Evolutionary conservation across 2,888 invertebrate species (phyloP).

Genomic region (Acanthoscelides obtectus): DNA sequence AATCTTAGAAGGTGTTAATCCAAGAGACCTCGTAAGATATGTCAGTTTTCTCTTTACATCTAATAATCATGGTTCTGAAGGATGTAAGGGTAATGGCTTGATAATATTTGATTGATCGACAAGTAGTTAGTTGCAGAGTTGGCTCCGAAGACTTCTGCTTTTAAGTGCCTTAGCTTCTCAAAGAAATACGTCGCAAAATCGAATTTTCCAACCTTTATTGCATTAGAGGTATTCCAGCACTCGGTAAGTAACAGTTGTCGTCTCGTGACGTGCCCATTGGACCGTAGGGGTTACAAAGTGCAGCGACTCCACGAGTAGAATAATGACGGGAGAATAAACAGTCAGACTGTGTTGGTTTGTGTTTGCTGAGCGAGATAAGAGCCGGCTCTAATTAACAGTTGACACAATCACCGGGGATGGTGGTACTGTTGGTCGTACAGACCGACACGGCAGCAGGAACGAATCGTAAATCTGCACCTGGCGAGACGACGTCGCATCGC

Average conservation of each 20-base stretch:
- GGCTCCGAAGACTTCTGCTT: no score
- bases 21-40: no score
- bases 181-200: no score
- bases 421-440: conserved; percentile 23
- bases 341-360: not conserved
- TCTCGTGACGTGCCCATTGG: not conserved
- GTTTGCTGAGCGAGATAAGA: conserved; percentile 28
- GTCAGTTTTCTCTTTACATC: no score
- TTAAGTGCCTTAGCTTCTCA: no score
- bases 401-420: conserved; percentile 37
- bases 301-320: not conserved
- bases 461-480: conserved; percentile 32
- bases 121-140: no score
- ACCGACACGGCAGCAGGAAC: conserved; percentile 37
- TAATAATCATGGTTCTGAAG: no score
- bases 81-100: no score
- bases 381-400: conserved; percentile 39
- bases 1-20: no score
- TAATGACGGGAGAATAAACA: not conserved
- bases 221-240: no score
- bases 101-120: no score
- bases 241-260: not conserved
- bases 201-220: no score
- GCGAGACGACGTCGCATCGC: conserved; percentile 1
- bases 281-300: not conserved